phyloP scores from a whole-genome alignment of 2,888 invertebrate species.

The Melanchra persicariae region DNA sequence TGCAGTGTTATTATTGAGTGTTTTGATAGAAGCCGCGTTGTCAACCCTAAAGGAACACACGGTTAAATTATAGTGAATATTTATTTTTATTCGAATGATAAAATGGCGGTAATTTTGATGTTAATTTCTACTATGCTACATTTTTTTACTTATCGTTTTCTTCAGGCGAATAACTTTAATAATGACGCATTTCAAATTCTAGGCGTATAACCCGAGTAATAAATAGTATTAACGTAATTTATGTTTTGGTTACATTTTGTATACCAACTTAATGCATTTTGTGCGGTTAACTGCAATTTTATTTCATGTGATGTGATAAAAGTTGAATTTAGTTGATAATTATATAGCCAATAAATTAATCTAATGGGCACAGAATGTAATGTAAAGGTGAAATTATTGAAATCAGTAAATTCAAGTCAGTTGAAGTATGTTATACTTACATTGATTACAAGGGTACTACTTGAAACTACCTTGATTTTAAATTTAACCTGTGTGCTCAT shows the following conservation, averaged over 20 bases:
- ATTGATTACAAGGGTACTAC: conserved; percentile 12
- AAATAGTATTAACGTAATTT: conserved; percentile 66
- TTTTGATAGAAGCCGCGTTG: conserved; percentile 63
- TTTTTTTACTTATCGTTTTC: conserved; percentile 58
- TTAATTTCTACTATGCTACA: conserved; percentile 68
- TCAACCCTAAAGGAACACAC: conserved; percentile 66
- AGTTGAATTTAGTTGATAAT: conserved; percentile 65
- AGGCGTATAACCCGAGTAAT: conserved; percentile 62
- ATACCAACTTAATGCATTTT: conserved; percentile 65
- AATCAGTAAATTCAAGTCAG: conserved; percentile 14
- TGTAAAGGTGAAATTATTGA: conserved; percentile 54
- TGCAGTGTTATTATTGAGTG: conserved; percentile 68
- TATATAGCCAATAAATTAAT: conserved; percentile 63
- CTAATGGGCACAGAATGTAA: conserved; percentile 51
- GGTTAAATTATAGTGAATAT: conserved; percentile 79
- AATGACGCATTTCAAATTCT: conserved; percentile 60
- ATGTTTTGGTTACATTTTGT: conserved; percentile 65
- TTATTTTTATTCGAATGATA: conserved; percentile 78
- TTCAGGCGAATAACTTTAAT: conserved; percentile 61
- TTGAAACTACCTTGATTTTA: conserved; percentile 33
- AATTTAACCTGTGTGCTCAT: conserved; percentile 56
- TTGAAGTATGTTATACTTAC: conserved; percentile 4
- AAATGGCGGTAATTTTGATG: conserved; percentile 67
- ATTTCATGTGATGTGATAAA: conserved; percentile 69
- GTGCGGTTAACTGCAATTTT: conserved; percentile 65